These are phyloP conservation scores for Lasioglossum vierecki DNA, from an alignment of 2,888 invertebrate genomes.

Conservation along the genomic window DNA sequence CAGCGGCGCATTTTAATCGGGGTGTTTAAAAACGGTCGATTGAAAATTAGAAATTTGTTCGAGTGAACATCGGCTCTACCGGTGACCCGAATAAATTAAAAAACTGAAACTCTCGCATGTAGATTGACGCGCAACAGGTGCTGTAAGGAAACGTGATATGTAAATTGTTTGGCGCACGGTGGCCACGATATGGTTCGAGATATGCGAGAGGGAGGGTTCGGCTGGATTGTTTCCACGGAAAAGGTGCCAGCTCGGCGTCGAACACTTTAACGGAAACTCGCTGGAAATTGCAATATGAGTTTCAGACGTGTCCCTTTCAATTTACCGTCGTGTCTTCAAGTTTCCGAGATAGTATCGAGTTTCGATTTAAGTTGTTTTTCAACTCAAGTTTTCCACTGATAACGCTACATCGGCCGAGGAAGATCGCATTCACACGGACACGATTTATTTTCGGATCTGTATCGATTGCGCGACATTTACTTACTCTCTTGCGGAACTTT, in stretches of 20 bases:
- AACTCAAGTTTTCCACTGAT: slow-evolving; percentile 1
- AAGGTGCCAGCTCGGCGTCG: slow-evolving; percentile 8
- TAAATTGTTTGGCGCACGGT: slow-evolving; percentile 23
- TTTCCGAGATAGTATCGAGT: slow-evolving; percentile 11
- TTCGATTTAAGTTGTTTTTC: slow-evolving; percentile 12
- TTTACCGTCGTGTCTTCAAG: slow-evolving; percentile 9
- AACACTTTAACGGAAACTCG: slow-evolving; percentile 4
- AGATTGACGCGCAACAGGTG: slow-evolving; percentile 58
- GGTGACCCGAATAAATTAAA: slow-evolving; percentile 17
- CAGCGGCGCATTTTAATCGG: background rate
- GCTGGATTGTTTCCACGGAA: slow-evolving; percentile 8
- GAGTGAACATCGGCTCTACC: background rate
- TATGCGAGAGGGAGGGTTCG: background rate
- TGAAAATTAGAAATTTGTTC: slow-evolving; percentile 9
- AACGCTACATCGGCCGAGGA: background rate
- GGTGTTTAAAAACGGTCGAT: background rate
- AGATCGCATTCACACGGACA: background rate
- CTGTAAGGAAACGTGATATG: slow-evolving; percentile 37
- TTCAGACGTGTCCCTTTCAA: slow-evolving; percentile 14
- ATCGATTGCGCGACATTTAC: background rate
- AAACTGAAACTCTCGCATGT: background rate
- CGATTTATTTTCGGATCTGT: background rate
- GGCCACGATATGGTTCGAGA: slow-evolving; percentile 9
- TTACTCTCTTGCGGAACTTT: background rate
- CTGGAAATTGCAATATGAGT: slow-evolving; percentile 18